Evolutionary conservation across 2,888 invertebrate species (phyloP), one percentile per base, ranked within the genome.

Genomic region (Argyra leucocephala): DNA sequence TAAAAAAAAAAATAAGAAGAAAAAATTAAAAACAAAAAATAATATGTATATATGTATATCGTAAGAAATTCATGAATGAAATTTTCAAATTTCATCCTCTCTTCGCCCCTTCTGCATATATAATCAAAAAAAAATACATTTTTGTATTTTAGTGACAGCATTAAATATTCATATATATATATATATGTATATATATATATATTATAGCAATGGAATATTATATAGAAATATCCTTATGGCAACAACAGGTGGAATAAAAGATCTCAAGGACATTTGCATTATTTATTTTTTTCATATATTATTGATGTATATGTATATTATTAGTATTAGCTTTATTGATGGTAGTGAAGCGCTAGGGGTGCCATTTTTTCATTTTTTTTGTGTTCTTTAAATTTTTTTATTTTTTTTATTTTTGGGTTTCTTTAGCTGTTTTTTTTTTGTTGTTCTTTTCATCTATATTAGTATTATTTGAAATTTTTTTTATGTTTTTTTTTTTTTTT

Each of bases 61-160:
- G 48, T 48, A 48, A 48, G 48, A 48, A 48, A 48, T 48, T 48
- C 48, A 48, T 48, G 48, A 48, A 48, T 48, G 48, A 48, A 48
- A 37, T 37, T 37, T 37, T 37, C 15, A 9, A 9, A 10, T 37
- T 37, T 37, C 15, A 15, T n/a, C 15, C 15, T 37, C 37, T 10
- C 12, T 10, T 37, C 37, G 10, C 10, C 10, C 31, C 31, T 37
- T 9, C 37, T 37, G 12, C 12, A 6, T 37, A 5, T 15, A 37
- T 15, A 10, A 37, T 9, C 12, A 15, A 37, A 37, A 37, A 37
- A 37, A 37, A 37, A 37, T 10, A 37, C 37, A 37, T 9, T 3
- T 37, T 37, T 37, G 7, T 6, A 31, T 31, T 48, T 18, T 15
- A 12, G 18, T 48, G 48, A n/a, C n/a, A 48, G 2, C 48, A 48